Conservation (phyloP, 2,113 vertebrate genomes). For the Phrynosoma platyrhinos region DNA sequence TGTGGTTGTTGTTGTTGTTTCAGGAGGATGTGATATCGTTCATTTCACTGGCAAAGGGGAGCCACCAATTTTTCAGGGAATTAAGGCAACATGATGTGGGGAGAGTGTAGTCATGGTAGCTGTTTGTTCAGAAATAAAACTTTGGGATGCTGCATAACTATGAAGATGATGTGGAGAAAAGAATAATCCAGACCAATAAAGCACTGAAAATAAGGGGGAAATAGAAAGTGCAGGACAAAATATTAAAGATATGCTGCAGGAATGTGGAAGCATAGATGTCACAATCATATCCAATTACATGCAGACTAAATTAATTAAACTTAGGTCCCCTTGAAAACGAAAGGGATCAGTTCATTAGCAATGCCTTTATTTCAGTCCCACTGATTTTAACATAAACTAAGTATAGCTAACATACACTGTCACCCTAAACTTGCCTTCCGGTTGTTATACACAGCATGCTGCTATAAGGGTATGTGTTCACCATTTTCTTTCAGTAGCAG, state of each 20-base stretch:
- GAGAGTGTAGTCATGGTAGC: background rate
- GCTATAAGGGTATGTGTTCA: no score
- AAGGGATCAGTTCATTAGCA: background rate
- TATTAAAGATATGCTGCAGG: background rate
- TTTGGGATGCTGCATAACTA: background rate
- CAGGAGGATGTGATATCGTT: conserved; percentile 70
- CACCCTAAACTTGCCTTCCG: background rate
- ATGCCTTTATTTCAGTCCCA: background rate
- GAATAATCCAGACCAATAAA: background rate
- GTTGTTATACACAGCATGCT: no score
- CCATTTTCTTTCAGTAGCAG: no score
- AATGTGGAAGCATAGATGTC: background rate
- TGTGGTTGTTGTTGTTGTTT: conserved; percentile 43
- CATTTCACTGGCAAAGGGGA: conserved; percentile 68
- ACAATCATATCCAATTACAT: background rate
- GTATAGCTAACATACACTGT: background rate
- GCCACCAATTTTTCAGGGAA: conserved; percentile 66
- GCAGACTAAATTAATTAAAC: background rate
- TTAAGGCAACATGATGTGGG: conserved; percentile 39
- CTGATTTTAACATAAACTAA: background rate
- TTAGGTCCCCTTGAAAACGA: background rate
- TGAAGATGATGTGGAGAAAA: background rate
- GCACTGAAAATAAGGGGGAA: background rate
- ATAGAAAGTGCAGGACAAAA: background rate
- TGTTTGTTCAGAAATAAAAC: conserved; percentile 39